Evolutionary conservation across 2,888 invertebrate genomes (phyloP).

Genomic region (Cosmia pyralina): DNA sequence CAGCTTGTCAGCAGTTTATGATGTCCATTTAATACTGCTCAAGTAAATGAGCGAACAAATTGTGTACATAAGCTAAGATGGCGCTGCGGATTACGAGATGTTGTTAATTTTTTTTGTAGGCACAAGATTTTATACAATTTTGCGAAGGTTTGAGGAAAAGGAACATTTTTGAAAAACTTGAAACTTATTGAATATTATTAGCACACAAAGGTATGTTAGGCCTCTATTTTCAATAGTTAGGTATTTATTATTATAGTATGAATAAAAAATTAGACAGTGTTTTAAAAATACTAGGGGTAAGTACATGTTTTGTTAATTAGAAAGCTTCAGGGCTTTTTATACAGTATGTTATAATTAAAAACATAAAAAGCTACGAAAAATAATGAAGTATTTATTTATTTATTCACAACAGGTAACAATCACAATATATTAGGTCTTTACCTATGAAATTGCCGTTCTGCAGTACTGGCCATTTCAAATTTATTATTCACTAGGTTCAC

Average conservation of each 20-base stretch:
- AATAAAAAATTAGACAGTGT: background rate
- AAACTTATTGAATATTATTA: background rate
- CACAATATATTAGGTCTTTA: too few species aligned
- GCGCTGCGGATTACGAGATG: constrained; percentile 27
- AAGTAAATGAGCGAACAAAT: constrained; percentile 47
- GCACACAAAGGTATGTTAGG: background rate
- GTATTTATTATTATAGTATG: background rate
- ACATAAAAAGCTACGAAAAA: background rate
- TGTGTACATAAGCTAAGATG: constrained; percentile 37
- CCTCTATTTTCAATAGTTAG: background rate
- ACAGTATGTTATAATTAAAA: background rate
- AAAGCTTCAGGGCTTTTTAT: background rate
- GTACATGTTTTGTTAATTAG: too few species aligned
- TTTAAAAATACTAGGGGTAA: background rate
- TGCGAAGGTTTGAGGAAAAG: background rate
- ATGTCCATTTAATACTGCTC: constrained; percentile 52
- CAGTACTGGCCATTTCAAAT: too few species aligned
- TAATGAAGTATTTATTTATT: background rate
- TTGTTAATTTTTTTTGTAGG: background rate
- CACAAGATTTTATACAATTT: constrained; percentile 1
- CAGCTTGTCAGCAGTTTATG: constrained; percentile 34
- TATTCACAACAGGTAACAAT: too few species aligned
- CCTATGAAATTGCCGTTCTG: too few species aligned
- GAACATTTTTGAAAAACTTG: background rate
- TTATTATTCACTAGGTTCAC: too few species aligned